Evolutionary conservation across 2,113 vertebrate species (phyloP).

Genomic region (Heterocephalus glaber): DNA sequence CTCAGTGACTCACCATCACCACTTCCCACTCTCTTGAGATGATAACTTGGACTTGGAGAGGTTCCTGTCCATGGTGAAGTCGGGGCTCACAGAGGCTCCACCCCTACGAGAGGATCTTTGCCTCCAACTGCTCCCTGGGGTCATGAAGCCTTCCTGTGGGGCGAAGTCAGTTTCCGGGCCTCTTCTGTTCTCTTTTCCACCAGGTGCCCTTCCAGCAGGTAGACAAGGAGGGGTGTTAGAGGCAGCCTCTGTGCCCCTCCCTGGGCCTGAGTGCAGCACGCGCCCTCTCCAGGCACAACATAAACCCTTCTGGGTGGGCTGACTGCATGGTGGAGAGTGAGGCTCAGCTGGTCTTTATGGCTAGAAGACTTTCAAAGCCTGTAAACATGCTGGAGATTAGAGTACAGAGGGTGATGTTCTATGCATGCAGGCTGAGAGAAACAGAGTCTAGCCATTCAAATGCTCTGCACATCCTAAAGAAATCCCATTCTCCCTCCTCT

Average conservation of each 20-base stretch:
- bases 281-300: neutral
- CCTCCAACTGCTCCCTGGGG: neutral
- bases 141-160: neutral
- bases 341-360: constrained; percentile 49
- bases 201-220: neutral
- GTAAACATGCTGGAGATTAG: constrained; percentile 45
- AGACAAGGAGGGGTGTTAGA: neutral
- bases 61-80: neutral
- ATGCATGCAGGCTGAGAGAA: neutral
- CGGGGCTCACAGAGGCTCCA: neutral
- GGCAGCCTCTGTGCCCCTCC: neutral
- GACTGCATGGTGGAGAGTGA: neutral
- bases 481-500: constrained; percentile 3
- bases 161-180: neutral
- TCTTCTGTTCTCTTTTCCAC: neutral
- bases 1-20: neutral
- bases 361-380: constrained; percentile 40
- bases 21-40: neutral
- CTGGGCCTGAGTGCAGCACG: neutral
- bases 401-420: neutral
- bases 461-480: constrained; percentile 43
- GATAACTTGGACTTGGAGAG: neutral
- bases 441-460: constrained; percentile 13
- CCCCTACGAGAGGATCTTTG: neutral
- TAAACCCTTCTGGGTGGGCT: neutral